These are phyloP conservation scores for Encarsia formosa DNA, from an alignment of 2,888 invertebrate genomes.

Conservation along the genomic window DNA sequence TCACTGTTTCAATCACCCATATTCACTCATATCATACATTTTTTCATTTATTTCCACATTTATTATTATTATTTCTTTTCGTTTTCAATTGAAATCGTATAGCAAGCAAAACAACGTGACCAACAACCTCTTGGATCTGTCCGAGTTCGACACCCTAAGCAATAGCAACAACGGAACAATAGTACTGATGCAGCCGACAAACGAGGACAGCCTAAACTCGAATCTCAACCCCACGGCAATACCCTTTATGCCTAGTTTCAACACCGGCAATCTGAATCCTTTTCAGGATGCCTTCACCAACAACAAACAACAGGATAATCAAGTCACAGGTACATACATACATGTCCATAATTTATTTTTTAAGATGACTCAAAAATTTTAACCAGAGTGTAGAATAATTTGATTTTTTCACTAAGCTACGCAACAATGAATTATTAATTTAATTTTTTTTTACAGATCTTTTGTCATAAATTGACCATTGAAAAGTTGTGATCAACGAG, in stretches of 20 bases:
- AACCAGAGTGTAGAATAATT: too few species aligned
- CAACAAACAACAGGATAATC: slow-evolving; percentile 48
- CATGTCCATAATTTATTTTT: background rate
- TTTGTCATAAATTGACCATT: slow-evolving; percentile 44
- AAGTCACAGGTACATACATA: slow-evolving; percentile 43
- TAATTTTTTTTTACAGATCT: slow-evolving; percentile 40
- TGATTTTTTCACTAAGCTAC: too few species aligned
- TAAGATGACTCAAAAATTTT: too few species aligned
- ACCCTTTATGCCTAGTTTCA: slow-evolving; percentile 45
- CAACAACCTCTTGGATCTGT: slow-evolving; percentile 54
- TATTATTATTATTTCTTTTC: slow-evolving; percentile 24
- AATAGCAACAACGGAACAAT: slow-evolving; percentile 48
- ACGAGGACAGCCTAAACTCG: slow-evolving; percentile 49
- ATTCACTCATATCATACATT: too few species aligned
- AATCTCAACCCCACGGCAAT: slow-evolving; percentile 48
- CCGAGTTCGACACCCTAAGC: slow-evolving; percentile 51
- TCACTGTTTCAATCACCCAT: too few species aligned
- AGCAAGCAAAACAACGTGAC: slow-evolving; percentile 55
- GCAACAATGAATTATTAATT: too few species aligned
- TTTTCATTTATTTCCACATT: too few species aligned
- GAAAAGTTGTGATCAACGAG: too few species aligned
- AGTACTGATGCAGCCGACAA: slow-evolving; percentile 46
- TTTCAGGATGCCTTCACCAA: slow-evolving; percentile 48
- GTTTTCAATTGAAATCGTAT: slow-evolving; percentile 44
- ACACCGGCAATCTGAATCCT: slow-evolving; percentile 45